Base-by-base conservation (phyloP, 2,888 invertebrate species). In the Steinernema hermaphroditum region DNA sequence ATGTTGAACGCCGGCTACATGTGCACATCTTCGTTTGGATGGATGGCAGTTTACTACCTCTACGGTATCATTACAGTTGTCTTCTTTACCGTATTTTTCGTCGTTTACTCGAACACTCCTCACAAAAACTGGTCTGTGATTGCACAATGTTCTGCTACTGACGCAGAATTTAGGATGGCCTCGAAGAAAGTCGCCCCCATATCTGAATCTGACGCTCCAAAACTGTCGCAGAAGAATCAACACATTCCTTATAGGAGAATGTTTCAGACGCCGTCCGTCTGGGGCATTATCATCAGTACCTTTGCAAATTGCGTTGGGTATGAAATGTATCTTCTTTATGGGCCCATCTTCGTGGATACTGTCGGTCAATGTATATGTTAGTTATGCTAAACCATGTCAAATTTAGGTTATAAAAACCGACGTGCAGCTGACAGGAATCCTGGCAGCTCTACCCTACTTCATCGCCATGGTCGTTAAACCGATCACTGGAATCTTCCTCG, bases 181-280 rank as follows among this genome's bases (percentile, higher is more conserved):
- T 37, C 37, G 4, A 8, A 37, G 37, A n/a, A n/a, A 37, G 4
- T 37, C 12, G 37, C 37, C 4, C 37, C 37, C 4, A 37, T 8
- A 37, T 4, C 37, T 8, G 12, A 37, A 37, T 8, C 37, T 8
- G 12, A 12, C 37, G 6, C 37, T 37, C 37, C 37, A 37, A 8
- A 4, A 37, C 37, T 37, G 12, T 12, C 37, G 6, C 4, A 4
- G 4, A 37, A 37, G 37, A 8, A 37, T 4, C 37, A 37, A 12
- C 37, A 8, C 12, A 75, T 78, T 9, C 54, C 54, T 6, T 54
- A 54, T 16, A 8, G 6, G 8, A 22, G 14, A 1, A 54, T 54
- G 9, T 14, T 24, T 27, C 22, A 14, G 8, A 24, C 54, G 12
- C n/a, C 6, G n/a, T 22, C 54, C 22, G 54, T 54, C 6, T 54